Evolutionary conservation across 2,113 vertebrate species (phyloP).

Genomic region (Spea bombifrons): DNA sequence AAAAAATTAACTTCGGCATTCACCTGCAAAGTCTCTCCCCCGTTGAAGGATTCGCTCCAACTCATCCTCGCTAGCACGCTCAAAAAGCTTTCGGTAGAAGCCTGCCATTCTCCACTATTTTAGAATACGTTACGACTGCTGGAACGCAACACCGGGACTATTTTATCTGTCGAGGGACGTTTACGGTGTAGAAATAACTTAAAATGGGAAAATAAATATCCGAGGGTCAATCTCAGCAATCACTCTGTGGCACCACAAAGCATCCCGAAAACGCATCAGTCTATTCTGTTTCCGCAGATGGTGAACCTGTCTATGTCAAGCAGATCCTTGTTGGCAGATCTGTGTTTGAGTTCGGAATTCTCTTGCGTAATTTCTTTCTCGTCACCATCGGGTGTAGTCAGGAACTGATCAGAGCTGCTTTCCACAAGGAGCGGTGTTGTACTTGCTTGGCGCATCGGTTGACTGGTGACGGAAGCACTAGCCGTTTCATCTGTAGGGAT

Average conservation of each 20-base stretch:
- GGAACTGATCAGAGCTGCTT: slow-evolving; percentile 87
- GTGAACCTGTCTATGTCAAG: slow-evolving; percentile 97
- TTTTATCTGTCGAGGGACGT: slow-evolving; percentile 57
- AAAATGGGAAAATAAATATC: slow-evolving; percentile 83
- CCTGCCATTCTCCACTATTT: neutral
- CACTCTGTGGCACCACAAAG: slow-evolving; percentile 51
- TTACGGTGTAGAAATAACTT: slow-evolving; percentile 72
- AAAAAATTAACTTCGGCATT: slow-evolving; percentile 54
- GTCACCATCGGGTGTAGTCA: slow-evolving; percentile 85
- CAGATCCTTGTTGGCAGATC: slow-evolving; percentile 84
- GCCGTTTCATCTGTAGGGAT: slow-evolving; percentile 61
- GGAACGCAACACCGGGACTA: slow-evolving; percentile 56
- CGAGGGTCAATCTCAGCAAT: slow-evolving; percentile 63
- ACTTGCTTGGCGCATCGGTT: slow-evolving; percentile 74
- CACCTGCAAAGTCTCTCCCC: slow-evolving; percentile 39
- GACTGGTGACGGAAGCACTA: slow-evolving; percentile 73
- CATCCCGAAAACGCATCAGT: slow-evolving; percentile 63
- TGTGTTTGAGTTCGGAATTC: slow-evolving; percentile 74
- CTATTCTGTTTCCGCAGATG: slow-evolving; percentile 92
- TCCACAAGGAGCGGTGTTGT: slow-evolving; percentile 67
- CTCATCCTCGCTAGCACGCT: slow-evolving; percentile 23
- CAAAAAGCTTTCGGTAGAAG: too few species aligned
- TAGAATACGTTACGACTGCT: slow-evolving; percentile 46
- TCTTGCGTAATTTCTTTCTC: slow-evolving; percentile 72
- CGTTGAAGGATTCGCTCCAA: too few species aligned